phyloP scores from a whole-genome alignment of 2,113 vertebrate genomes.

The Cacatua alba region DNA sequence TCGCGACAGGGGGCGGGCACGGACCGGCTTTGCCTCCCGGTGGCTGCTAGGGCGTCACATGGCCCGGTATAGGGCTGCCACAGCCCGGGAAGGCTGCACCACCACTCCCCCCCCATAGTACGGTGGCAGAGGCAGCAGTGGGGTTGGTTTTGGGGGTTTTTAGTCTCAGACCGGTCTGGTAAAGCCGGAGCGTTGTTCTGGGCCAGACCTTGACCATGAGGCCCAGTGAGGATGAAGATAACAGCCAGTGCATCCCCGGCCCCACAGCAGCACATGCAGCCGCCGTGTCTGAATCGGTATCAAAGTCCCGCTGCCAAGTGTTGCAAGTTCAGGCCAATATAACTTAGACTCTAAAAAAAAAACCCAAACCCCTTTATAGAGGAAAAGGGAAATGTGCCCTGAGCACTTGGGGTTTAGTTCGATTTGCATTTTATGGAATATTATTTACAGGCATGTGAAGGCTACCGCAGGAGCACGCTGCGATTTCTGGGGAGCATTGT shows the following conservation, averaged over 20 bases:
- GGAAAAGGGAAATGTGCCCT: slow-evolving; percentile 53
- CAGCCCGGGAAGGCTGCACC: neutral
- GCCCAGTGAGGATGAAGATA: neutral
- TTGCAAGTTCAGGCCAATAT: slow-evolving; percentile 28
- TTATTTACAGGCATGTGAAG: slow-evolving; percentile 34
- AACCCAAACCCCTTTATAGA: neutral
- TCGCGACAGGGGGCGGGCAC: too few species aligned
- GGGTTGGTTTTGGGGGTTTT: neutral
- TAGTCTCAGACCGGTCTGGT: neutral
- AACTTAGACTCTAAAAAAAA: neutral
- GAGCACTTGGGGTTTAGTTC: slow-evolving; percentile 21
- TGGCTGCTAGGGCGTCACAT: neutral
- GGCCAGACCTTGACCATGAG: neutral
- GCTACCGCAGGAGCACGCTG: neutral
- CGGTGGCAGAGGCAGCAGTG: neutral
- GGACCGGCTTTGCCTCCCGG: neutral
- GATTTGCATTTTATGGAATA: slow-evolving; percentile 38
- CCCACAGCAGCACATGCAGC: neutral
- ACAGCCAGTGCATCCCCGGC: neutral
- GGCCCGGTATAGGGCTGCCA: neutral
- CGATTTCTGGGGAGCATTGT: neutral
- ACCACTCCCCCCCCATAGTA: accelerated
- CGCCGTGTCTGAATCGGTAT: neutral
- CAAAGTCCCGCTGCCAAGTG: neutral
- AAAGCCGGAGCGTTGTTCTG: neutral